phyloP scores from a whole-genome alignment of 2,797 vertebrate species.

The Calcarius lapponicus region DNA sequence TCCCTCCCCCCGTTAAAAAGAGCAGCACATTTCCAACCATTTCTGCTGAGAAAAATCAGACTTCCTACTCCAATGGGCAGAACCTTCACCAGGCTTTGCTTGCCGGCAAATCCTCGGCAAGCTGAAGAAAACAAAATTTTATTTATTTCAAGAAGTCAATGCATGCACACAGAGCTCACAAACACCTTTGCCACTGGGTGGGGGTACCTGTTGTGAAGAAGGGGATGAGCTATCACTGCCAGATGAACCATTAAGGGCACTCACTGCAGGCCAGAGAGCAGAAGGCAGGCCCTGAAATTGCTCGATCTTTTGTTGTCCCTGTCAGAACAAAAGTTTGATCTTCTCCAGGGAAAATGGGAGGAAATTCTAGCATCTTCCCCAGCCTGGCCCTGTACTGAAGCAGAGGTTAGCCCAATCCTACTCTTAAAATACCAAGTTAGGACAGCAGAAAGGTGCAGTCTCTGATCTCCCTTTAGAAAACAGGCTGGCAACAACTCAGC shows the following conservation, averaged over 20 bases:
- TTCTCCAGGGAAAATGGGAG: neutral
- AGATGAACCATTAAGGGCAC: neutral
- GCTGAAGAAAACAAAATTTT: neutral
- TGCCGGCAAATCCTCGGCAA: neutral
- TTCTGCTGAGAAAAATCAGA: neutral
- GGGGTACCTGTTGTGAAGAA: neutral
- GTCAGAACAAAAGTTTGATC: neutral
- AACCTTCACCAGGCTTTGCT: neutral
- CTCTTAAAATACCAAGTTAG: neutral
- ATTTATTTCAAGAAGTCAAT: neutral
- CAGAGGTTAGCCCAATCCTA: neutral
- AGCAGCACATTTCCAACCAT: neutral
- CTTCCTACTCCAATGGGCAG: neutral
- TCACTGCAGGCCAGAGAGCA: neutral
- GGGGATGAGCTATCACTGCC: accelerated
- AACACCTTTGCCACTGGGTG: neutral
- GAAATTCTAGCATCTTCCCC: neutral
- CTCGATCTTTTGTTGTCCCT: neutral
- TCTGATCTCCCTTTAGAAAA: neutral
- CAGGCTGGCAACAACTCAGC: neutral
- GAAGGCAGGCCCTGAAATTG: neutral
- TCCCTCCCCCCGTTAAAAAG: neutral
- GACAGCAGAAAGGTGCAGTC: neutral
- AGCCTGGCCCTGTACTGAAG: neutral
- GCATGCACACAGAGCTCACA: neutral